Base-by-base conservation (phyloP, 2,113 vertebrate genomes). In the Callaeas wilsoni region DNA sequence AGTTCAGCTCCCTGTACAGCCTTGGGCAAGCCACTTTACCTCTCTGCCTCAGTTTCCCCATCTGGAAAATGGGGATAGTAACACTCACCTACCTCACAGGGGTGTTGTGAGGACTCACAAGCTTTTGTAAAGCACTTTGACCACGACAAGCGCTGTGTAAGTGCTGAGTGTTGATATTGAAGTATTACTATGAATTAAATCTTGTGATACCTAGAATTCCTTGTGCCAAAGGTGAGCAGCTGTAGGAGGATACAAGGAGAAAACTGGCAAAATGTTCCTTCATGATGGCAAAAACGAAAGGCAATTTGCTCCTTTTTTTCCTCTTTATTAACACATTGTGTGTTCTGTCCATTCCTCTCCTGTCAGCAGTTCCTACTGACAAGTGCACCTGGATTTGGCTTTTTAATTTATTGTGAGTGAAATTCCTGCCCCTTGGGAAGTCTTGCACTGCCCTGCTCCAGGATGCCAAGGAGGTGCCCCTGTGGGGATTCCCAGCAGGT, bases 41-140 rank as follows among this genome's bases (percentile, higher is more conserved):
- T 95, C 88, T 92, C 94, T 96, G 96, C 93, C 96, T 97, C 96
- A 94, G 96, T 95, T 93, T 95, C 90, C 94, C 85, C 90, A 14
- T 53, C 83, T 93, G 96, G 84, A 84, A 84, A 89, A 92, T 79
- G 96, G 94, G 96, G 93, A 96, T 95, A 46, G 33, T 57, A 42
- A 94, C 91, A 92, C 94, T 94, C 87, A 94, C 93, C 96, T 97
- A 97, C 96, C 96, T 97, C 96, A 96, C 96, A 97, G 90, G 96
- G 96, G 80, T 96, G 94, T 97, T 96, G 96, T 97, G 96, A 97
- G 96, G 96, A 79, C 88, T 84, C 96, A 55, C 85, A 53, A 56
- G 77, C 80, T 92, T 95, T 94, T 93, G 92, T 93, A 92, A 97
- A 97, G 96, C 96, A 96, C 94, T 96, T 94, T 96, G 96, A 56